Evolutionary conservation across 2,888 invertebrate genomes (phyloP).

Genomic region (Scaeva pyrastri): DNA sequence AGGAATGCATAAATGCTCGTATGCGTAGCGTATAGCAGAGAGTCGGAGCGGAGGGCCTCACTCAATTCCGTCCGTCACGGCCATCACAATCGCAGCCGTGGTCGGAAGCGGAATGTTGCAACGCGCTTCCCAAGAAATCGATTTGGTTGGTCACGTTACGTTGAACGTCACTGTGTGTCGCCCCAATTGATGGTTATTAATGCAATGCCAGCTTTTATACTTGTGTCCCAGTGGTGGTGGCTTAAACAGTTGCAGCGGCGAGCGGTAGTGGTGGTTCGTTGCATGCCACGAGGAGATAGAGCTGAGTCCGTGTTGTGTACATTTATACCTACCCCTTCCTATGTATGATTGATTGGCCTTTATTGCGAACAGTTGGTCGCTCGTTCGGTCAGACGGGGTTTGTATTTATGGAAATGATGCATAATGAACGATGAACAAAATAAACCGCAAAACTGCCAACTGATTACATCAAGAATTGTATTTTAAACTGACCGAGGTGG

Average conservation of each 20-base stretch:
- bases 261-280: neutral
- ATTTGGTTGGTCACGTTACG: constrained; percentile 19
- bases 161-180: constrained; percentile 40
- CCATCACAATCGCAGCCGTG: neutral
- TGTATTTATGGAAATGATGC: constrained; percentile 62
- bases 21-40: neutral
- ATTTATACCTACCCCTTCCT: neutral
- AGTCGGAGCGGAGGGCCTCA: neutral
- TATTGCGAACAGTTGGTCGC: constrained; percentile 32
- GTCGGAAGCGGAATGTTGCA: constrained; percentile 38
- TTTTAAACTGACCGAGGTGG: constrained; percentile 16
- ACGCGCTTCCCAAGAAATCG: constrained; percentile 29
- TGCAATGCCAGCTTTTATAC: constrained; percentile 42
- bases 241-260: constrained; percentile 45
- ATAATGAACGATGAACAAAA: constrained; percentile 41
- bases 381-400: neutral
- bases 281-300: constrained; percentile 8
- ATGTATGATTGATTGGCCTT: constrained; percentile 42
- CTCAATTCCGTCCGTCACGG: neutral
- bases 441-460: constrained; percentile 46
- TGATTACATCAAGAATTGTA: constrained; percentile 29
- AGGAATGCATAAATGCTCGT: constrained; percentile 12
- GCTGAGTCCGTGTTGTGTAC: neutral
- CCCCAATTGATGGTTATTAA: constrained; percentile 57
- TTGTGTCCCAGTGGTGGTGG: constrained; percentile 39